Base-by-base conservation (phyloP, 2,113 vertebrate genomes). In the Prunella himalayana region DNA sequence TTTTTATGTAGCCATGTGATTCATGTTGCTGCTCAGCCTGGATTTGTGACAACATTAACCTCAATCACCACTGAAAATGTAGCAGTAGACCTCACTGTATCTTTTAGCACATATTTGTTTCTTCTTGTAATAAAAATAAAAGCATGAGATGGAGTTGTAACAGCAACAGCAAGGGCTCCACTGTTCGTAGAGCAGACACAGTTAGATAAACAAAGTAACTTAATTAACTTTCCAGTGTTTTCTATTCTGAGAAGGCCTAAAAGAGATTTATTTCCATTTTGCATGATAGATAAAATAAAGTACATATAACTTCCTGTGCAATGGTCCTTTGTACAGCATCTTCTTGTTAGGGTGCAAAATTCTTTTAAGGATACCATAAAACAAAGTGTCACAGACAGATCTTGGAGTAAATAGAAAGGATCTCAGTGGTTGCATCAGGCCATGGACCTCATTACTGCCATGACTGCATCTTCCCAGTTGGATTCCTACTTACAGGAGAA, bases 301-400 rank as follows among this genome's bases (percentile, higher is more conserved):
- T 37, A 51, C 27, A 0, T 37, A 14, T 51, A 88, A 37, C 7
- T 85, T 76, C 33, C 45, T 59, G 45, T 3, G 9, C 61, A 85
- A 11, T 30, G 13, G 9, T 72, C 35, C n/a, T 93, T 77, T 70
- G 47, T 47, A 47, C 25, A 60, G 20, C 4, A 30, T 82, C 77
- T 30, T 77, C 54, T 71, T 72, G 24, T 56, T 37, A 54, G 23
- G 11, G 30, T 39, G 28, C 17, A 72, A 6, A 0, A 0, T 54
- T 82, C 5, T 47, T 78, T 24, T 50, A 47, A 44, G 42, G 75
- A 35, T 71, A 31, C 22, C 25, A 33, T 78, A 68, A 78, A 80
- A 47, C 22, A 31, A 76, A 95, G 35, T 77, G 39, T 76, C 19
- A 7, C 19, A 18, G 56, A 51, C 56, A 84, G 35, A 31, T 79